Conservation (phyloP, 2,888 invertebrate genomes). For the Villa cingulata region DNA sequence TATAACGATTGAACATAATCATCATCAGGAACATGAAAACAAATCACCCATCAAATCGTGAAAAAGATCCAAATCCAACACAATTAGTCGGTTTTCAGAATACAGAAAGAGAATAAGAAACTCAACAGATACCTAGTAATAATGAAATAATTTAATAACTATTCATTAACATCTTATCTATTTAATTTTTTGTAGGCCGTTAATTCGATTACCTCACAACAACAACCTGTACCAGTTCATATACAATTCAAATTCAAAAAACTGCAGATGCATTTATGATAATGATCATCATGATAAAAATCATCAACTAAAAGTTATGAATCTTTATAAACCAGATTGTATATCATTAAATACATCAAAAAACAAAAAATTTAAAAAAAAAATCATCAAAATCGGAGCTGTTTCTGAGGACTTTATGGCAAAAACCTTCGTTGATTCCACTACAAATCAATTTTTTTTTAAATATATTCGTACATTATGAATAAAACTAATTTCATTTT, state of each 20-base stretch:
- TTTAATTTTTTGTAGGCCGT: constrained; percentile 1
- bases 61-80: neutral
- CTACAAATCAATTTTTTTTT: too few relatives aligned
- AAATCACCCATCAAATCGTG: neutral
- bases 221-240: neutral
- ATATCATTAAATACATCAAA: constrained; percentile 2
- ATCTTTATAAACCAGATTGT: constrained; percentile 4
- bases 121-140: neutral
- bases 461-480: too few relatives aligned
- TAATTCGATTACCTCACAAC: neutral
- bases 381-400: too few relatives aligned
- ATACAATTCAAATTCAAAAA: neutral
- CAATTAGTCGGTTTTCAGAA: neutral
- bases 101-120: neutral
- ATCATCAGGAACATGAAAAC: too few relatives aligned
- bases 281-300: neutral
- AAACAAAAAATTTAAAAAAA: too few relatives aligned
- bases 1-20: too few relatives aligned
- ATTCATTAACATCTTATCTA: too few relatives aligned
- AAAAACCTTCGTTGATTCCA: too few relatives aligned
- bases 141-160: too few relatives aligned
- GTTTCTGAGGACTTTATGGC: too few relatives aligned
- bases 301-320: neutral
- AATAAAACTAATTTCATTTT: too few relatives aligned
- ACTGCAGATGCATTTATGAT: neutral